Evolutionary conservation across 2,797 vertebrate species (phyloP), one percentile per base, ranked within the genome.

Genomic region (Dromococcyx pavoninus): DNA sequence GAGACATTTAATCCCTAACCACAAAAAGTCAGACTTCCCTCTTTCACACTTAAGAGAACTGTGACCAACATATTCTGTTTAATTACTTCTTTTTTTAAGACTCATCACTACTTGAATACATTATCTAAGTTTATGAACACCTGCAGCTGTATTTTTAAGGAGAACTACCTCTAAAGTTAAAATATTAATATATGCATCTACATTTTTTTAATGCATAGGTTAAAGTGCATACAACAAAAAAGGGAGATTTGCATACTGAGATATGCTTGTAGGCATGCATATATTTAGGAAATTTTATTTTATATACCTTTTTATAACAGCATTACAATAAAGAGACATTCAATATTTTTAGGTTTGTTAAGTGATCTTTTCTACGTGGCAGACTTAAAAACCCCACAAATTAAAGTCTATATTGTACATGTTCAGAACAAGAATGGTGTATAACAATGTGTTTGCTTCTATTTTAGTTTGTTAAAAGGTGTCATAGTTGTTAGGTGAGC

Each of bases 401-500:
- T 84, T 28, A 76, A 92, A 89, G 56, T 46, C 44, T 85, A 0
- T 30, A 14, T 87, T 77, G 30, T 32, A 56, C 53, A 5, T 9
- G 16, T 37, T 54, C 70, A 54, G 74, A 91, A 61, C n/a, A 37
- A 75, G 65, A 76, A 46, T n/a, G 67, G 46, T 13, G 43, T 79
- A 37, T 72, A 87, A 17, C 46, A n/a, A 13, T n/a, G 33, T 33
- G 33, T 72, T 86, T 84, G 51, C 54, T 92, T 87, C 88, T 94
- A 90, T 94, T 96, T 95, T 77, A 41, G 76, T 73, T 76, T 44
- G 33, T 64, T 82, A 79, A 70, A 86, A 60, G 37, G 75, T 76
- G 89, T 85, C 86, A 61, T 80, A 81, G 86, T 62, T 96, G 94
- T 56, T 76, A 72, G 89, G 87, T 91, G 84, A 95, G 70, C 64